Percentiles rank a stretch among this genome's conserved stretches.
Conservation (phyloP, 1,140 invertebrate genomes). For the Stegodyphus dumicola region DNA sequence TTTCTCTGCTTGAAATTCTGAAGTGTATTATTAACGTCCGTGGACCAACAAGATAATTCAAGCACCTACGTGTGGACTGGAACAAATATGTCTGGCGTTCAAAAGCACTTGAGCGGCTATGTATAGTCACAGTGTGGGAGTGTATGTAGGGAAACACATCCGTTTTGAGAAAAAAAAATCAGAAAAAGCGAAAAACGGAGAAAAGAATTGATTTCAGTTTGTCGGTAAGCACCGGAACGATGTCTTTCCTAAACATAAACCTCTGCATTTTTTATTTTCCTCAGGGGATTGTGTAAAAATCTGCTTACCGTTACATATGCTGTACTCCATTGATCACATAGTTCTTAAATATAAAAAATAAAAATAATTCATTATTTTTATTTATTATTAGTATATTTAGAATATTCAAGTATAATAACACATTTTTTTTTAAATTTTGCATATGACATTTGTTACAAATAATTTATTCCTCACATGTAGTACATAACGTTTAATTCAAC, state of each 20-base stretch:
- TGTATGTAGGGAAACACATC: no score
- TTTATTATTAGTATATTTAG: no score
- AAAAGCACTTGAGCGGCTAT: neutral
- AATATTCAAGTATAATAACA: no score
- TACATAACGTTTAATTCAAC: no score
- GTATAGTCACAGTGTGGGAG: neutral
- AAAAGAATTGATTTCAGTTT: constrained; percentile 11
- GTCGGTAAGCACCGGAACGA: neutral
- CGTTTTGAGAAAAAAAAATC: neutral
- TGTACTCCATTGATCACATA: no score
- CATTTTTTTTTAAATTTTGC: no score
- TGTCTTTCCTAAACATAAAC: constrained; percentile 13
- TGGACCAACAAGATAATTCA: constrained; percentile 3
- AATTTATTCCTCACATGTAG: no score
- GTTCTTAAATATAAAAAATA: no score
- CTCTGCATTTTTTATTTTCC: neutral
- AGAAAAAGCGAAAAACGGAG: constrained; percentile 3
- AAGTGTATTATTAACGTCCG: neutral
- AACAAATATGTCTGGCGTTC: constrained; percentile 6
- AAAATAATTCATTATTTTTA: no score
- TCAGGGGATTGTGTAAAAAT: no score
- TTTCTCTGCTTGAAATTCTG: neutral
- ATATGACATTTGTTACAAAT: no score
- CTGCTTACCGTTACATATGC: no score
- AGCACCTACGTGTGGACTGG: neutral